phyloP scores from a whole-genome alignment of 2,113 vertebrate genomes.

The Podilymbus podiceps region DNA sequence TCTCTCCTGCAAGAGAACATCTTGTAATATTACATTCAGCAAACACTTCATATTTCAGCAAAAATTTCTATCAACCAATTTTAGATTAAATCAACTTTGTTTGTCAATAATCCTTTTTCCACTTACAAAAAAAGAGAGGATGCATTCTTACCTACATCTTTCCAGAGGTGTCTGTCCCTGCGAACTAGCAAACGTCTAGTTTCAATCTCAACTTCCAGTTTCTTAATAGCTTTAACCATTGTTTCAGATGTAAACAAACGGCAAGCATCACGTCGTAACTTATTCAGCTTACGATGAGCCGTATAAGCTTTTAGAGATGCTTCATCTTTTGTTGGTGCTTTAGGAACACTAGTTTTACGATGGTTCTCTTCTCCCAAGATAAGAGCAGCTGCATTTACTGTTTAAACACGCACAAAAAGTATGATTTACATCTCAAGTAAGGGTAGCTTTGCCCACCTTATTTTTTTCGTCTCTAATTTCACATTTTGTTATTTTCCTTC shows the following conservation, averaged over 20 bases:
- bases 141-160: slow-evolving; percentile 85
- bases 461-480: neutral
- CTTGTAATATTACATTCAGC: neutral
- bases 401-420: neutral
- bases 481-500: neutral
- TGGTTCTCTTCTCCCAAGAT: slow-evolving; percentile 74
- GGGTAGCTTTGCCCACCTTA: neutral
- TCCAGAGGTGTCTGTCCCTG: slow-evolving; percentile 94
- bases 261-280: slow-evolving; percentile 85
- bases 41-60: neutral
- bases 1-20: slow-evolving; percentile 80
- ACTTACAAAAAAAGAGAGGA: neutral
- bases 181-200: slow-evolving; percentile 83
- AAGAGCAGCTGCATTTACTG: slow-evolving; percentile 85
- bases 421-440: neutral
- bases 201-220: slow-evolving; percentile 89
- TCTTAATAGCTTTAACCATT: slow-evolving; percentile 88
- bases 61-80: neutral
- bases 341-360: slow-evolving; percentile 78
- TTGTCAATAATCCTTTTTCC: neutral
- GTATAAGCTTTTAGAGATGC: slow-evolving; percentile 89
- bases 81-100: neutral
- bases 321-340: slow-evolving; percentile 94
- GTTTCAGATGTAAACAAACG: slow-evolving; percentile 82
- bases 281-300: slow-evolving; percentile 83